These are phyloP conservation scores for Amaurobius ferox DNA, from an alignment of 2,888 invertebrate species.

Conservation along the genomic window DNA sequence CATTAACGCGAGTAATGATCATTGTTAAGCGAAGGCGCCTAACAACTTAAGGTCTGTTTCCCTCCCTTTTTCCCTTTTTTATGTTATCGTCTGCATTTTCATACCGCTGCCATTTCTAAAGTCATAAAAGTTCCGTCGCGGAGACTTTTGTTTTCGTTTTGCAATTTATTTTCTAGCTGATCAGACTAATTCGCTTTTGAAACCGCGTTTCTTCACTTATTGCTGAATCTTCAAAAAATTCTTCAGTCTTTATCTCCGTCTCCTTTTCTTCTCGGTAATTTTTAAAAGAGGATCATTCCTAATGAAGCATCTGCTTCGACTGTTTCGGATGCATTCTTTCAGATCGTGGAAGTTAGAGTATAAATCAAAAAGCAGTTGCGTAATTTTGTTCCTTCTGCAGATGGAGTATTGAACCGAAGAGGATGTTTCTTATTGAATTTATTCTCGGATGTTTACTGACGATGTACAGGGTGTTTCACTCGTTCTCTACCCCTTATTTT, in stretches of 20 bases:
- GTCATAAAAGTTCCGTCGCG: slow-evolving; percentile 57
- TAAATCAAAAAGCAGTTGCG: too few species aligned
- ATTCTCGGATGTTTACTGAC: too few species aligned
- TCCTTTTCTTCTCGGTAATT: background rate
- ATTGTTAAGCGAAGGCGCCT: slow-evolving; percentile 64
- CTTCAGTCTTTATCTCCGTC: slow-evolving; percentile 7
- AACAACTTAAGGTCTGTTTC: slow-evolving; percentile 42
- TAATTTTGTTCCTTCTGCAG: too few species aligned
- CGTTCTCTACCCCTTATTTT: too few species aligned
- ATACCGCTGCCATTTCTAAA: slow-evolving; percentile 32
- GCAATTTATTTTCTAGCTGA: slow-evolving; percentile 14
- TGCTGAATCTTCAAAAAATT: slow-evolving; percentile 7
- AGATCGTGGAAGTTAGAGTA: too few species aligned
- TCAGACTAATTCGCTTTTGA: background rate
- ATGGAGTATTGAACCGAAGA: too few species aligned
- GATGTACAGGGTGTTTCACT: too few species aligned
- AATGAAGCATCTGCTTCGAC: background rate
- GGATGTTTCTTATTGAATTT: too few species aligned
- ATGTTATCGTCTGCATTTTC: slow-evolving; percentile 49
- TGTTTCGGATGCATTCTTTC: too few species aligned
- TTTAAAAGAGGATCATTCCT: slow-evolving; percentile 3
- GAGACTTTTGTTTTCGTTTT: slow-evolving; percentile 51
- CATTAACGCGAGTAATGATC: slow-evolving; percentile 66
- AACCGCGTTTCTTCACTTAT: background rate
- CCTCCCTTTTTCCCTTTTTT: slow-evolving; percentile 40